Evolutionary conservation across 1,140 invertebrate species (phyloP), one percentile per base, ranked within the genome.

Genomic region (Brachionus sp.): DNA sequence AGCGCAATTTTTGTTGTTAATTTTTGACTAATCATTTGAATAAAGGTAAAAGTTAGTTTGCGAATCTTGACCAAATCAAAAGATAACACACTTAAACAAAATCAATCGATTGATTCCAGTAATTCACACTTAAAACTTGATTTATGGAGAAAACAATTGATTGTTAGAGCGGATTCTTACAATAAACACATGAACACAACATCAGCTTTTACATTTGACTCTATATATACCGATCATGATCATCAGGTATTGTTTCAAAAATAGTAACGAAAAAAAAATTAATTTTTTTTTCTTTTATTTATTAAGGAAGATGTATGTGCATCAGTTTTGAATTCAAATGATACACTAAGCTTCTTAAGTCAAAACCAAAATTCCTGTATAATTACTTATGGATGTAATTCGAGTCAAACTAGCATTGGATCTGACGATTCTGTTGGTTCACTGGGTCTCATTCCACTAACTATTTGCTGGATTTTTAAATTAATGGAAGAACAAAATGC

Each of bases 91-190:
- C 33, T 37, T 16, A 39, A 19, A 37, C n/a, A 39, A 16, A 39
- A 37, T 37, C 33, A 70, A 39, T 70, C 66, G 66, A 33, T 42
- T 37, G 12, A 70, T 37, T 37, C n/a, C 37, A 5, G 39, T 39
- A 70, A 19, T 70, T 70, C 66, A 75, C 42, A 75, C 23, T 75
- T 75, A 25, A 19, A 75, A 46, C 9, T 75, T 75, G 70, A 75
- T 13, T 75, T 44, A 46, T 46, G 70, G 39, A 75, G 44, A 46
- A 75, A 75, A 75, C 70, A 75, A 39, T 46, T 75, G 23, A 5
- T 46, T 25, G 6, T 75, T 46, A 46, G 37, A 39, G 13, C 25
- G 12, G 35, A 37, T 5, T 42, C 35, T 42, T 39, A 44, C n/a
- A 70, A 70, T 70, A 29, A 37, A 33, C 25, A 66, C 13, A 37